Base-by-base conservation (phyloP, 2,888 invertebrate species). In the Chymomyza fuscimana region DNA sequence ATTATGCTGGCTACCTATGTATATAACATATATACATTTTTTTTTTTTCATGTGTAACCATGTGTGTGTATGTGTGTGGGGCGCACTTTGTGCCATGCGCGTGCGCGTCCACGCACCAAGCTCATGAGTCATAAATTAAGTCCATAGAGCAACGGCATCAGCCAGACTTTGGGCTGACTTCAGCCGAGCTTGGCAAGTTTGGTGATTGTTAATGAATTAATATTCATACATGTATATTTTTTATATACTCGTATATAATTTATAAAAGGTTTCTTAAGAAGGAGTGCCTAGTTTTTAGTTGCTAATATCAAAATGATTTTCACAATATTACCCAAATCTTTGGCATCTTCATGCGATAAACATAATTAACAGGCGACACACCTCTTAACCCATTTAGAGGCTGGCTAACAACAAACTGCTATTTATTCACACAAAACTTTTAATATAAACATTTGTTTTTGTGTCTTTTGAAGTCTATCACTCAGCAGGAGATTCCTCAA, bases 121-220 rank as follows among this genome's bases (percentile, higher is more conserved):
- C 58, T 32, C 5, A 71, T 84, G 83, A 84, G 64, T 84, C 86
- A 84, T 52, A 52, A 46, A 46, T 12, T 12, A 12, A 12, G 40
- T 46, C 40, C 40, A 46, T 46, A 46, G 40, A 46, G 40, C 40
- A 46, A 46, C 40, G 40, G 40, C 40, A 12, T 46, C 40, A 46
- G 7, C 1, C 40, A 46, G 40, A 46, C 40, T 46, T 46, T 46
- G 12, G 4, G 40, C 12, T 46, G 40, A 46, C 10, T 46, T 46
- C 40, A 46, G 12, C 4, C 12, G 2, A 12, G 12, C 40, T 46
- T 12, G 12, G 10, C 40, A 46, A 46, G 12, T 46, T 46, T 46
- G 40, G 6, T 12, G 40, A 10, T 46, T 12, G 12, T 46, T 46
- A 12, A 46, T 46, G 40, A 46, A 46, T 46, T 46, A 46, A 46